Evolutionary conservation across 1,140 invertebrate genomes (phyloP), one percentile per base, ranked within the genome.

Genomic region (Papilio dardanus): DNA sequence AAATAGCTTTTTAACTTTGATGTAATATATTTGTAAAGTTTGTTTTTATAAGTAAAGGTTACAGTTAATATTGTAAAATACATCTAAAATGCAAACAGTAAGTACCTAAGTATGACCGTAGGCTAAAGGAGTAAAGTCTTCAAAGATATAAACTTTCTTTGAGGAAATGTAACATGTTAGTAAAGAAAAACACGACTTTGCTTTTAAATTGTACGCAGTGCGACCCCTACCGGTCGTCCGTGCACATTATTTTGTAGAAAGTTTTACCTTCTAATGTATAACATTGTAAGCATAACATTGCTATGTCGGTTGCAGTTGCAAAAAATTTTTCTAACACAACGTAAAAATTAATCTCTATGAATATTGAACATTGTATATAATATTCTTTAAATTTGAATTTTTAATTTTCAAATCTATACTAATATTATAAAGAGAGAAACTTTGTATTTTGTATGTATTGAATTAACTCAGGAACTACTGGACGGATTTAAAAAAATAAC

Each of bases 141-240:
- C 73, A 42, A 69, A 69, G 33, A 69, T 40, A 21, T 42, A 19
- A 54, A 33, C 58, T 74, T 74, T 37, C 42, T 69, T 50, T 69
- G 31, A 62, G 81, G 83, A 83, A 85, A 85, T 80, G 81, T 81
- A 58, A 76, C 73, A 73, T 73, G 78, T 73, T 46, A 12, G 71
- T 74, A 37, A 65, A 78, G 76, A 71, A 76, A 78, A 79, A 86
- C 85, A 83, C 40, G 79, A 74, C 50, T 82, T 84, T 75, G 78
- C 81, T 86, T 81, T 86, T 76, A 81, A 79, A 66, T 58, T 65
- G 62, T 24, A n/a, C 14, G 30, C 5, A 40, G 67, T 5, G 35
- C 1, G 67, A 40, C 67, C 5, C 35, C 16, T 1, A 1, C 2
- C 35, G n/a, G 33, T 69, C 65, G 65, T 30, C 19, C 19, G 30